Conservation (phyloP, 2,888 invertebrate genomes). For the Pseudococcus jackbeardsleyi region DNA sequence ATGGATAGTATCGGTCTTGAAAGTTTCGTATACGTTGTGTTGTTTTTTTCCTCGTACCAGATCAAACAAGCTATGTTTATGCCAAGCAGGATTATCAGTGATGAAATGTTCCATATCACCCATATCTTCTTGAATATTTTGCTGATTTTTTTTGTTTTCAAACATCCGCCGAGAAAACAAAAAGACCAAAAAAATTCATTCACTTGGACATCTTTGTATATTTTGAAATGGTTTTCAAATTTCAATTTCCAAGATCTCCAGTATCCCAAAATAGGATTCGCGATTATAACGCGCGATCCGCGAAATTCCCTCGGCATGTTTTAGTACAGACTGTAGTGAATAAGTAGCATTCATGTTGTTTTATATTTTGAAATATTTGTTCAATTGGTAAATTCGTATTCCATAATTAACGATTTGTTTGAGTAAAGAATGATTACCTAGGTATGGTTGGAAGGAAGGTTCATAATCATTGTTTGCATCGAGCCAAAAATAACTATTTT, state of each 20-base stretch:
- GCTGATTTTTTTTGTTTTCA: neutral
- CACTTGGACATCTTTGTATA: neutral
- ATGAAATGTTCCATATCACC: neutral
- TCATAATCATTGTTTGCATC: too few relatives aligned
- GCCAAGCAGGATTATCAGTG: neutral
- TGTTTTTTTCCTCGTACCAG: neutral
- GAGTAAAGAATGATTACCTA: too few relatives aligned
- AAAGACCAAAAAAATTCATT: neutral
- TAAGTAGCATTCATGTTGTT: too few relatives aligned
- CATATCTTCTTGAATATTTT: neutral
- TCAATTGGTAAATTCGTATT: too few relatives aligned
- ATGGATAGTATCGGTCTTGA: neutral
- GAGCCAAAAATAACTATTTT: too few relatives aligned
- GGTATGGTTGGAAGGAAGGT: too few relatives aligned
- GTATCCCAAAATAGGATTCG: too few relatives aligned
- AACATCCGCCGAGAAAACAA: neutral
- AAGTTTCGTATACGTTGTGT: neutral
- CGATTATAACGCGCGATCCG: too few relatives aligned
- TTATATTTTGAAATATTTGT: too few relatives aligned
- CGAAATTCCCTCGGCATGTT: too few relatives aligned
- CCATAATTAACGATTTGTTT: too few relatives aligned
- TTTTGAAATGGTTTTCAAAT: neutral
- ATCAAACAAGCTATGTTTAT: neutral
- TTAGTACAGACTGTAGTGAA: too few relatives aligned
- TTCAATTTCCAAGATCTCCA: neutral